Base-by-base conservation (phyloP, 23 tunicate genomes). In the Oikopleura vanhoeffeni region DNA sequence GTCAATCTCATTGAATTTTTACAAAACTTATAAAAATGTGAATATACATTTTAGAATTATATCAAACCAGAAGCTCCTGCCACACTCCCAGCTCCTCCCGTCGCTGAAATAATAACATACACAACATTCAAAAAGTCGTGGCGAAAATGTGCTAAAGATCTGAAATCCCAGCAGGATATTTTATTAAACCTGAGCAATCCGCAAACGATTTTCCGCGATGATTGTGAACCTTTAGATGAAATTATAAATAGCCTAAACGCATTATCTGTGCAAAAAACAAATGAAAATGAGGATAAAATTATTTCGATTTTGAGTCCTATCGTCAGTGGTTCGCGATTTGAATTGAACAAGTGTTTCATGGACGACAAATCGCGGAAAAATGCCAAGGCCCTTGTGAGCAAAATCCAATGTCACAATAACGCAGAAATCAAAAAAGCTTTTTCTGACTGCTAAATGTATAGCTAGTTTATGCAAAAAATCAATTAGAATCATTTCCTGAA, bases 171-270 rank as follows among this genome's bases (percentile, higher is more conserved):
- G 24, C 64, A 49, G 24, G 24, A 49, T 13, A 49, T 49, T 49
- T 24, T 49, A 8, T 49, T 49, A 24, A 49, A 49, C 24, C 64
- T 49, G 18, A 24, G 24, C 64, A 24, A 49, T 13, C 64, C 13
- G 24, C 64, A 8, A 49, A 49, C 18, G 13, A 32, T 71, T 32
- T 71, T 71, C 38, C 27, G 35, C 3, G 79, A 71, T 38, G 27
- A 18, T 38, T 71, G 79, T 30, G 79, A 71, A 38, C 79, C 79
- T 2, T 38, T 71, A 33, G 79, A 71, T 71, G 79, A 71, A 38
- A 71, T 71, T 2, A 13, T 18, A 3, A 30, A 24, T 4, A 13
- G 38, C 35, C 38, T 71, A 18, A 30, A 18, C 38, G 27, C 79
- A 33, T 2, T 71, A 24, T 2, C 27, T 32, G 34, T 18, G 2